Conservation (phyloP, 2,888 invertebrate genomes). For the Oasisia sp. region DNA sequence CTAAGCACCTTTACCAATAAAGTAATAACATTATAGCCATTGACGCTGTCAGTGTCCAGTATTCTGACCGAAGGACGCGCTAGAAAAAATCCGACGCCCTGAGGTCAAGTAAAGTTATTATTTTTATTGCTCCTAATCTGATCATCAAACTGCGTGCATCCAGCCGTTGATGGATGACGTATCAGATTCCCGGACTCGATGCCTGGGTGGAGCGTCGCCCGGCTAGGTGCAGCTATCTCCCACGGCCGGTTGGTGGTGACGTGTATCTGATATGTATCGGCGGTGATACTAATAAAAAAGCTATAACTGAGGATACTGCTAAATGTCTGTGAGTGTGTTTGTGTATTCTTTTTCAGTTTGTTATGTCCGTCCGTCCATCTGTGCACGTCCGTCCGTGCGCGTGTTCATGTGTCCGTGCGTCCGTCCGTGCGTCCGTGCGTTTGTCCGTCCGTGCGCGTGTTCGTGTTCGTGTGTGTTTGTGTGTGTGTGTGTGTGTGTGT, state of each 20-base stretch:
- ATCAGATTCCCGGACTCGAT: background rate
- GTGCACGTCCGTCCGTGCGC: background rate
- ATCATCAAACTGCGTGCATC: background rate
- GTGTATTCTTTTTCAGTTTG: background rate
- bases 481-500: background rate
- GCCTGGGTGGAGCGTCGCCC: background rate
- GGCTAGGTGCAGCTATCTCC: background rate
- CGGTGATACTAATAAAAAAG: background rate
- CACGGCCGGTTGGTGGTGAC: background rate
- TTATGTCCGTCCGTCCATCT: background rate
- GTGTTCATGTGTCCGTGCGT: no score
- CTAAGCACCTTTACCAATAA: background rate
- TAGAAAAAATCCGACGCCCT: constrained; percentile 3
- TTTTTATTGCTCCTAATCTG: constrained; percentile 4
- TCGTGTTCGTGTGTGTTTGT: background rate
- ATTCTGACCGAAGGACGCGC: background rate
- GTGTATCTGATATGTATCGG: background rate
- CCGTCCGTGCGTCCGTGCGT: background rate
- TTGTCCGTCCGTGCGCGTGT: background rate
- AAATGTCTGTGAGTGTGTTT: background rate
- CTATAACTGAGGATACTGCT: background rate
- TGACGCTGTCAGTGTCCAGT: background rate
- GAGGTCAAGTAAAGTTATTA: background rate
- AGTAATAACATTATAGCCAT: background rate
- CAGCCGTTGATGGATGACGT: background rate